These are phyloP conservation scores for Nysson spinosus DNA, from an alignment of 2,888 invertebrate species.

Conservation along the genomic window DNA sequence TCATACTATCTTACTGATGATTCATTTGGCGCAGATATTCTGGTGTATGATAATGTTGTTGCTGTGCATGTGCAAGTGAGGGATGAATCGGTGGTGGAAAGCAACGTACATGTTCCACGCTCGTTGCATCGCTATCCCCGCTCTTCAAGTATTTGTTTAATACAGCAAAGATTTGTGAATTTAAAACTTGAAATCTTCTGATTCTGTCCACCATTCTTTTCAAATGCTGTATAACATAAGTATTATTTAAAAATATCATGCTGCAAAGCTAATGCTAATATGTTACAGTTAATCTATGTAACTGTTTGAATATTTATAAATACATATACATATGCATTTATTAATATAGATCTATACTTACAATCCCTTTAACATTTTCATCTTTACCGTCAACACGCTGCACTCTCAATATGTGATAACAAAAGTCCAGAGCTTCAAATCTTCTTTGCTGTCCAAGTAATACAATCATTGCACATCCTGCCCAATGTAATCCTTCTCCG, in stretches of 20 bases:
- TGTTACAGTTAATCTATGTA: too few relatives aligned
- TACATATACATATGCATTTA: not conserved
- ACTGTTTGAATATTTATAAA: conserved; percentile 6
- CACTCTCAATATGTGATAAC: conserved; percentile 97
- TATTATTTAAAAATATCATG: too few relatives aligned
- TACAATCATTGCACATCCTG: conserved; percentile 97
- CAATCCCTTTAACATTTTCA: conserved; percentile 95
- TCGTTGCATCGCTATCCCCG: conserved; percentile 88
- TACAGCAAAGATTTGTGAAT: conserved; percentile 98
- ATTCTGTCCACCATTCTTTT: conserved; percentile 99
- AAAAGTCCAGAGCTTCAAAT: conserved; percentile 98
- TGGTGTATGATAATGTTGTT: conserved; percentile 80
- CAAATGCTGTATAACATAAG: conserved; percentile 83
- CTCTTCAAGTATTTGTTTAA: conserved; percentile 95
- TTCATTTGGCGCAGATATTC: conserved; percentile 78
- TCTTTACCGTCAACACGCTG: conserved; percentile 98
- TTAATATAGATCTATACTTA: conserved; percentile 80
- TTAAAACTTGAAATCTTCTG: conserved; percentile 97
- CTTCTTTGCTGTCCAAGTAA: conserved; percentile 95
- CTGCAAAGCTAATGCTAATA: too few relatives aligned
- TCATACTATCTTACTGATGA: conserved; percentile 66
- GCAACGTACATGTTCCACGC: conserved; percentile 97
- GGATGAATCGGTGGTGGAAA: conserved; percentile 96
- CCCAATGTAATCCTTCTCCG: conserved; percentile 99
- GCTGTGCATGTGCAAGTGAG: conserved; percentile 82